A percentile compares a stretch with the other conserved stretches of the same genome.
Evolutionary conservation across 2,888 invertebrate genomes (phyloP).

Genomic region (Drosophila aldrichi): DNA sequence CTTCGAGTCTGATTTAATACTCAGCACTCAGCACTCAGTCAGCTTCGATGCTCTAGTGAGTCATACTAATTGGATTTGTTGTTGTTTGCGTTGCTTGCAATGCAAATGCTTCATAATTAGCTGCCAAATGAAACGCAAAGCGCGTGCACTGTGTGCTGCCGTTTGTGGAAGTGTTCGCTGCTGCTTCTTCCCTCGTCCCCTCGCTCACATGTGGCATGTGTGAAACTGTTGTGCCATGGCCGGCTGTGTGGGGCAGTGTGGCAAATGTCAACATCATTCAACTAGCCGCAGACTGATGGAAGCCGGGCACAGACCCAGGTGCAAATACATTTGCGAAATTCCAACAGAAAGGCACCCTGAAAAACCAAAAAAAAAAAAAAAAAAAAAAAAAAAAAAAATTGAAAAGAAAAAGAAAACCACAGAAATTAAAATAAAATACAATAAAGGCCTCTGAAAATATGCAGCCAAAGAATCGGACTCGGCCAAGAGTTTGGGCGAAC

Average conservation of each 20-base stretch:
- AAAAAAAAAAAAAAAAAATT: background rate
- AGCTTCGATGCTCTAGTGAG: slow-evolving; percentile 1
- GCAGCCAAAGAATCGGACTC: background rate
- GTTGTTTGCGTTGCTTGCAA: slow-evolving; percentile 11
- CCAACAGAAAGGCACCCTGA: slow-evolving; percentile 11
- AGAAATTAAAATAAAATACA: slow-evolving; percentile 4
- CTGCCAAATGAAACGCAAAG: slow-evolving; percentile 12
- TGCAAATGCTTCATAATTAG: slow-evolving; percentile 17
- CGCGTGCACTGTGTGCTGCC: background rate
- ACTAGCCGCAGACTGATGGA: slow-evolving; percentile 34
- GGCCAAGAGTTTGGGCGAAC: background rate
- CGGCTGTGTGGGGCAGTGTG: slow-evolving; percentile 5
- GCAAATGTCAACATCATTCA: slow-evolving; percentile 33
- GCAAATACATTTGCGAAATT: slow-evolving; percentile 59
- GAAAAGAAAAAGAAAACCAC: background rate
- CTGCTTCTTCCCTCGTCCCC: background rate
- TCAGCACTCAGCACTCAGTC: background rate
- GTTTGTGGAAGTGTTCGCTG: slow-evolving; percentile 1
- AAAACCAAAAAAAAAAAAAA: slow-evolving; percentile 1
- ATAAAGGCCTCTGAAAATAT: background rate
- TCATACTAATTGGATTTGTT: slow-evolving; percentile 14
- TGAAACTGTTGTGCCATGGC: background rate
- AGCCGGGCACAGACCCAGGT: slow-evolving; percentile 20
- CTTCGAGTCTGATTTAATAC: slow-evolving; percentile 8
- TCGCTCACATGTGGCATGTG: background rate